Percentiles rank a stretch among this genome's conserved stretches.
phyloP scores from a whole-genome alignment of 2,113 vertebrate species.

The Phainopepla nitens region DNA sequence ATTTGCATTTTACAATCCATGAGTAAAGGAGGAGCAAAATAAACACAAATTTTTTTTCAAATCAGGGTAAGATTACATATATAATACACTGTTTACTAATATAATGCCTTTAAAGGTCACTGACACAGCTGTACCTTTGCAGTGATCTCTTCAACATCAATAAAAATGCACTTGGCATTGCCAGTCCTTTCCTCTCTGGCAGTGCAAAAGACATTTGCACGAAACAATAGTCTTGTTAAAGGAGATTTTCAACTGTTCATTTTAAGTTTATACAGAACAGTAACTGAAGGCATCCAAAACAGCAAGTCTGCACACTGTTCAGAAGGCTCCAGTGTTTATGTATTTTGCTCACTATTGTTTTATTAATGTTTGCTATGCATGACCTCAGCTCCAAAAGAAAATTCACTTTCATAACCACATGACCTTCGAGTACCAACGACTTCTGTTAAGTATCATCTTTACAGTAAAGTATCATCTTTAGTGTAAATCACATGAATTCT shows the following conservation, averaged over 20 bases:
- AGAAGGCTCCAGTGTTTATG: not conserved
- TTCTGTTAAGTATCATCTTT: not conserved
- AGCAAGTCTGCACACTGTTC: not conserved
- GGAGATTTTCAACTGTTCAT: not conserved
- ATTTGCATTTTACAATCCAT: not conserved
- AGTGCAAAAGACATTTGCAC: not conserved
- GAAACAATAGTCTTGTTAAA: not conserved
- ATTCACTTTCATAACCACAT: not conserved
- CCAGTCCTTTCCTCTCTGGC: not conserved
- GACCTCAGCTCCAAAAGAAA: not conserved
- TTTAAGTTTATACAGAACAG: not conserved
- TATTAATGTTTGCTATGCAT: not conserved
- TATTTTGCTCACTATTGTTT: not conserved
- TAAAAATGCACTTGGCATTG: not conserved
- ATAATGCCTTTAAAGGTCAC: not conserved
- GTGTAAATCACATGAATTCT: not conserved
- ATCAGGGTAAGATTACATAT: not conserved
- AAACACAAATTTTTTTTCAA: not conserved
- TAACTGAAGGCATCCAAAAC: not conserved
- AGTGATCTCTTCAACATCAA: not conserved
- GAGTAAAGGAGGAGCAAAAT: not conserved
- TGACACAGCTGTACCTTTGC: not conserved
- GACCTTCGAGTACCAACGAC: not conserved
- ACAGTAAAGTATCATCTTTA: not conserved
- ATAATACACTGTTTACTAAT: not conserved